Base-by-base conservation (phyloP, 2,113 vertebrate genomes). In the Lonchura striata region DNA sequence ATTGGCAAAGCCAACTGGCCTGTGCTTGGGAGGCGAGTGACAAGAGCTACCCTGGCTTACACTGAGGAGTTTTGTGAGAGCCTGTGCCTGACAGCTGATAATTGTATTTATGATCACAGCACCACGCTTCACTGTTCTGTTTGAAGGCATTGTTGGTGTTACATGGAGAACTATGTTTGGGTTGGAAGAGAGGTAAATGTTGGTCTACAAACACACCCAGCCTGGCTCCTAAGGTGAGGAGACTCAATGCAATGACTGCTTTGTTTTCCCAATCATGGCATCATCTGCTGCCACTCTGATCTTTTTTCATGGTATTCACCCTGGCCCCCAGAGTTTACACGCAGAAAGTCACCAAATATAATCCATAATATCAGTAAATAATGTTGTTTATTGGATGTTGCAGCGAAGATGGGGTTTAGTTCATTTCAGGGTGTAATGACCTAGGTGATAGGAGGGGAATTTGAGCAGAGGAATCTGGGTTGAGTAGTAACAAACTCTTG, bases 61-160 rank as follows among this genome's bases (percentile, higher is more conserved):
- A 10, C 22, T 6, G 9, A 70, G 28, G 27, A 79, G 82, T 30
- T 47, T 37, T 13, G 31, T 5, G 3, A 69, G 11, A 82, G 30
- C 53, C 49, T 6, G 8, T 65, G 64, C 47, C 76, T 3, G 9
- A 16, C 69, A 94, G 86, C 41, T 92, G 72, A 74, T 92, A 50
- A 85, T 66, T 83, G 75, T 66, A 88, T 88, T 92, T 94, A 37
- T 68, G 79, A 15, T 44, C 0, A 0, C 63, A 65, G 82, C 20
- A 33, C 65, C 69, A 27, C 0, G 0, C 27, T 47, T 68, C 3
- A 5, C 44, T 22, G 16, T 65, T 81, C 42, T 5, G 1, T 86
- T 88, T 70, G 56, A 86, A 68, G 71, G 28, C 64, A 78, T 22
- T 5, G 0, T 52, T 3, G 2, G 46, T 80, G 27, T 63, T 37